Conservation (phyloP, 2,888 invertebrate genomes). For the Cephus rjabovi region DNA sequence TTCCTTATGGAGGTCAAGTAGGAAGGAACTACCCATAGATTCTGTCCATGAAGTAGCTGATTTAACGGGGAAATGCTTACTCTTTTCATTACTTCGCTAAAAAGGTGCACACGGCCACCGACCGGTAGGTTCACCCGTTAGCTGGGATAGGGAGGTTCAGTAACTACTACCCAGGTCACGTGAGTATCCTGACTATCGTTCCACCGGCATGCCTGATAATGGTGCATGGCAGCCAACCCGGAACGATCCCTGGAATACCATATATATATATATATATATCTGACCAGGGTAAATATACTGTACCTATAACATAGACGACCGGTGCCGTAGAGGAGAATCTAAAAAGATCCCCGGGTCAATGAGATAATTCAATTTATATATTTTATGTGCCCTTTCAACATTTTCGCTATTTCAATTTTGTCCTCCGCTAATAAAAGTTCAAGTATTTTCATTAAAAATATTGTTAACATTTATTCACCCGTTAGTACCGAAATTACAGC, state of each 20-base stretch:
- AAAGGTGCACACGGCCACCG: conserved; percentile 12
- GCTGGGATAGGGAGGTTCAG: conserved; percentile 18
- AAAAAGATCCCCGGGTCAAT: not conserved
- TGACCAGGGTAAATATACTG: not conserved
- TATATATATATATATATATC: not conserved
- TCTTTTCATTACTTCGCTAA: conserved; percentile 21
- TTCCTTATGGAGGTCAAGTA: conserved; percentile 26
- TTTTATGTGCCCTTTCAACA: not conserved
- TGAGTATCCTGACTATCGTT: conserved; percentile 10
- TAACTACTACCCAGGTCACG: conserved; percentile 25
- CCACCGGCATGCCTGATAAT: conserved; percentile 5
- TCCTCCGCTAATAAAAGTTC: not conserved
- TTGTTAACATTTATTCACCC: no score
- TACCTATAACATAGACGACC: not conserved
- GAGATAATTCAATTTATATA: not conserved
- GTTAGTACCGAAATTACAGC: no score
- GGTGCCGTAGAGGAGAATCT: not conserved
- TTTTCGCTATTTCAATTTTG: not conserved
- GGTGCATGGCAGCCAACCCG: conserved; percentile 1
- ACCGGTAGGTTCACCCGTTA: conserved; percentile 5
- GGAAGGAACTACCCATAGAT: conserved; percentile 18
- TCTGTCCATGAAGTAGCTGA: conserved; percentile 14
- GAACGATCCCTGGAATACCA: not conserved
- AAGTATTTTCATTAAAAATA: not conserved
- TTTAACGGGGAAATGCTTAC: conserved; percentile 16